Percentiles rank a stretch among this genome's conserved stretches.
Conservation (phyloP, 2,888 invertebrate species). For the Parnassius smintheus region DNA sequence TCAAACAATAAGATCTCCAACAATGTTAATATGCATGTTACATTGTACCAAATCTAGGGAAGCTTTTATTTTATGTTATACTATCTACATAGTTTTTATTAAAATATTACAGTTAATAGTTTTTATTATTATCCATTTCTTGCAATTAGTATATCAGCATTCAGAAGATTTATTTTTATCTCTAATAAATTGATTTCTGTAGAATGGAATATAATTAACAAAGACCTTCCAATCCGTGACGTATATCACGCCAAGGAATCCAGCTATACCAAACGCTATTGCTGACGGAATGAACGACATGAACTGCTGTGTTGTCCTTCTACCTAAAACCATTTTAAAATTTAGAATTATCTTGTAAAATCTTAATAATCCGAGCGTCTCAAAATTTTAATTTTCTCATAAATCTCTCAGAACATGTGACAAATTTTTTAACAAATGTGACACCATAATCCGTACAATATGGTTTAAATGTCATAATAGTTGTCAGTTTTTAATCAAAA, state of each 20-base stretch:
- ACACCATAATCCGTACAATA: neutral
- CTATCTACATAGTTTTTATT: too few species aligned
- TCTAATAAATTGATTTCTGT: conserved; percentile 83
- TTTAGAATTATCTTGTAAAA: neutral
- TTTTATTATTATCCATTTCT: too few species aligned
- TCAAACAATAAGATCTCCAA: too few species aligned
- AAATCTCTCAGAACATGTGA: neutral
- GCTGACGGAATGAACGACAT: conserved; percentile 73
- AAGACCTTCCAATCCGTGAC: conserved; percentile 89
- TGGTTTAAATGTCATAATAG: neutral
- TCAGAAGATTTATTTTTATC: conserved; percentile 10
- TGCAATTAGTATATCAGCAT: neutral
- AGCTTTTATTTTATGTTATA: too few species aligned
- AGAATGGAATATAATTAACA: conserved; percentile 86
- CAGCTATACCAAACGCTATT: conserved; percentile 80
- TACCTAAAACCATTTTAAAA: conserved; percentile 64
- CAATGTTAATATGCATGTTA: too few species aligned
- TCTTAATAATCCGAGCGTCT: too few species aligned
- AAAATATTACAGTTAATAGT: too few species aligned
- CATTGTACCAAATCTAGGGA: too few species aligned
- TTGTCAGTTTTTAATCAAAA: neutral
- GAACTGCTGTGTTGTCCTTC: conserved; percentile 81
- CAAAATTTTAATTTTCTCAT: too few species aligned
- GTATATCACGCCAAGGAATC: conserved; percentile 80
- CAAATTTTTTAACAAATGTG: conserved; percentile 1